Evolutionary conservation across 2,888 invertebrate genomes (phyloP), one percentile per base, ranked within the genome.

Genomic region (Stenoptilia bipunctidactyla): DNA sequence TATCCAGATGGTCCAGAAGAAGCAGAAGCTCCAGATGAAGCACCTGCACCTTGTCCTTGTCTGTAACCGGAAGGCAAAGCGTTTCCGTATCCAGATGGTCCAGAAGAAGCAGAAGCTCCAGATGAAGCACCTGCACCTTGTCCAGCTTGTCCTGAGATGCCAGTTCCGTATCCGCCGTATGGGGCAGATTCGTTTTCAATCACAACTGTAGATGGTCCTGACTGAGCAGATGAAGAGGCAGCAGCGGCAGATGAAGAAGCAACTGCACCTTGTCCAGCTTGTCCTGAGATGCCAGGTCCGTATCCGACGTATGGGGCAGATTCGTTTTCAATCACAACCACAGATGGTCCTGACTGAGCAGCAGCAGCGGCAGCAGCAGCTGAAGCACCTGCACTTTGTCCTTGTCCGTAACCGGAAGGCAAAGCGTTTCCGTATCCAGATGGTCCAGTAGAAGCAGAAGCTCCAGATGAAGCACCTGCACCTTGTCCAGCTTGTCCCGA

Each of bases 31-130:
- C n/a, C n/a, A n/a, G n/a, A n/a, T n/a, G n/a, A n/a, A n/a, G n/a
- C n/a, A n/a, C n/a, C n/a, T n/a, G n/a, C n/a, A n/a, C n/a, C n/a
- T n/a, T n/a, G n/a, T n/a, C n/a, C n/a, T n/a, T n/a, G n/a, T n/a
- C n/a, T n/a, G n/a, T n/a, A n/a, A n/a, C n/a, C n/a, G n/a, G n/a
- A n/a, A n/a, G n/a, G n/a, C n/a, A n/a, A n/a, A n/a, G n/a, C n/a
- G n/a, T n/a, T n/a, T n/a, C n/a, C n/a, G n/a, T n/a, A n/a, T n/a
- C n/a, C n/a, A n/a, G n/a, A n/a, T n/a, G n/a, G n/a, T n/a, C n/a
- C n/a, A n/a, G n/a, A n/a, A n/a, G n/a, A n/a, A n/a, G 48, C 39
- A 4, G 40, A 20, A 27, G 41, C 35, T 15, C 41, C 34, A 13
- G 35, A 33, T 25, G 27, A 10, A 34, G 37, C 15, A 34, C 30